Base-by-base conservation (phyloP, 92 coral and sea anemone genomes). In the Palythoa grandis region DNA sequence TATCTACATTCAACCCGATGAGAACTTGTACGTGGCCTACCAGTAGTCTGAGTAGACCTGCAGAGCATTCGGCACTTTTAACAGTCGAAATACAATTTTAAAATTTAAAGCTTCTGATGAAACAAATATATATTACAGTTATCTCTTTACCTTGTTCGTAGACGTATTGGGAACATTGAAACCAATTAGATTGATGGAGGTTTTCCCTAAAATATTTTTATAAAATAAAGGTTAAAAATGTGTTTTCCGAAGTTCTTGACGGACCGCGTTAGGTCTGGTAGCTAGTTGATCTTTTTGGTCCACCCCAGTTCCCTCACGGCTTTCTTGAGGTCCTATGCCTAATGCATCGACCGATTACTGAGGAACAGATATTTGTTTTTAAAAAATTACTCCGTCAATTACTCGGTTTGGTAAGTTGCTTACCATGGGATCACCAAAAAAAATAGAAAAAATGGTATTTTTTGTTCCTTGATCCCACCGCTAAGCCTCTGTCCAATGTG, bases 81-180 rank as follows among this genome's bases (percentile, higher is more conserved):
- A 58, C 65, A 58, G 2, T 11, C 65, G 65, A 15, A 58, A 58
- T 58, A 19, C 65, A 14, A 29, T 29, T 29, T 29, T 29, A 29
- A 29, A 1, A 29, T 29, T 29, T 29, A 29, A 29, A 29, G 39
- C 38, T 25, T 20, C 39, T 19, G 16, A 11, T 24, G 65, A 15
- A 69, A 11, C 40, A 29, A 23, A 69, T 38, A 0, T 70, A 37
- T 37, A 39, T 37, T 29, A 38, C 52, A 70, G 2, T 38, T 16
- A 39, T 17, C 47, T 38, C 75, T 35, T 70, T 70, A 70, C 75
- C 75, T 70, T 29, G 75, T 38, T 37, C 11, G 39, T 29, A 70
- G 48, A 38, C 75, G 22, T 70, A 52, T 8, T 38, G 75, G 75
- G 20, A 70, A 70, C 75, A 70, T 70, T n/a, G 43, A 70, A 70